A percentile compares a stretch with the other conserved stretches of the same genome.
Conservation (phyloP, 2,113 vertebrate genomes). For the Chinchilla lanigera region DNA sequence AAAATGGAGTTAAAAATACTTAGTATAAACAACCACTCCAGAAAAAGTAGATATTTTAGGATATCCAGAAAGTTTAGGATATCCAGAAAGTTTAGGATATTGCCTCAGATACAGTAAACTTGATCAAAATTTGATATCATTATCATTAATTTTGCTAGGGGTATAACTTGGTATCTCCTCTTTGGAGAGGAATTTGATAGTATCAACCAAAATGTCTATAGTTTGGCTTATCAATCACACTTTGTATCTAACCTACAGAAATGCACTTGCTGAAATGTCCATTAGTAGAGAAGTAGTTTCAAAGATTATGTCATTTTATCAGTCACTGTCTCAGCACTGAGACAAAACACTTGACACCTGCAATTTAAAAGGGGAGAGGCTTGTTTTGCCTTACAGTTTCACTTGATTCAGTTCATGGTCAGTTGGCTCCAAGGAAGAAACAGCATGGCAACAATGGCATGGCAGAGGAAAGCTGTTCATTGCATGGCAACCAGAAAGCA, state of each 20-base stretch:
- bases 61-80: too few species aligned
- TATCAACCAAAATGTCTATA: not conserved
- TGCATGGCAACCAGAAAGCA: not conserved
- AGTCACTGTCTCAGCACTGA: not conserved
- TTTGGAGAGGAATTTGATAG: not conserved
- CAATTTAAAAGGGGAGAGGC: not conserved
- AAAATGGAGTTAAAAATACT: not conserved
- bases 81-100: too few species aligned
- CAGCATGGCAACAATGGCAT: not conserved
- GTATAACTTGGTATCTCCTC: not conserved
- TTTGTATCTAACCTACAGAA: not conserved
- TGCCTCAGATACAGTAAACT: not conserved
- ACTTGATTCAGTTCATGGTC: not conserved
- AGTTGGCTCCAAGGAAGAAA: not conserved
- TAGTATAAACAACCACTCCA: too few species aligned
- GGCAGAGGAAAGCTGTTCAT: not conserved
- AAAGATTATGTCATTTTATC: not conserved
- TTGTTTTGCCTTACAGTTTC: not conserved
- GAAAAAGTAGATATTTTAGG: too few species aligned
- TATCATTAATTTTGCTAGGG: not conserved
- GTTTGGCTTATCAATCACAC: not conserved
- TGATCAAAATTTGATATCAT: not conserved
- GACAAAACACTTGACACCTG: not conserved
- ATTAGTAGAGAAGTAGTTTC: not conserved
- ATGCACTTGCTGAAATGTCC: not conserved